Evolutionary conservation across 2,797 vertebrate species (phyloP), one percentile per base, ranked within the genome.

Genomic region (Myiothlypis chrysogaster): DNA sequence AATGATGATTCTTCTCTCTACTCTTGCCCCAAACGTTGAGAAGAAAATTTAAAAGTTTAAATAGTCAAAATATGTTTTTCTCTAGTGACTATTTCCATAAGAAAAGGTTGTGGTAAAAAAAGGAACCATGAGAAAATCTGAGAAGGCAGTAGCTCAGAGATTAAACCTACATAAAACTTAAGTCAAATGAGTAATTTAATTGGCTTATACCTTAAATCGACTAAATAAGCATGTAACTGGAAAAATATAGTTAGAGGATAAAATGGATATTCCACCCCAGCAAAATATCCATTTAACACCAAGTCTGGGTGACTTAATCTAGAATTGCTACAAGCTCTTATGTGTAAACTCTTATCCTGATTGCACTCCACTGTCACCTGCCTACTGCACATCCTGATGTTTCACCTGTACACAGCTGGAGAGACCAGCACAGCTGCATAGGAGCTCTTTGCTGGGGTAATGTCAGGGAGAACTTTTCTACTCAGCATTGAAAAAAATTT

Each of bases 401-500:
- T 77, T 52, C 53, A 81, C 37, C 24, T 60, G 10, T 8, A 23
- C 53, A 8, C 3, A 2, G 16, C 1, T 2, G 32, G 53, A 80
- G 46, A 78, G 13, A 65, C 14, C 35, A 63, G 30, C 32, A 17
- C 0, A n/a, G 30, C 19, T 57, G 22, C 0, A 0, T 8, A 14
- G 35, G 34, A 78, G n/a, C 18, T 41, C 19, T 79, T 69, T 37
- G 10, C n/a, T 72, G 23, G 4, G 2, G 3, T n/a, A 53, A 37
- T 6, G 2, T 25, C 41, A 76, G 34, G 32, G 8, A 72, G 14
- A 34, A 13, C 21, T 57, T 72, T 59, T 73, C n/a, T 56, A 19
- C 19, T 71, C 30, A 64, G 7, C 65, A 47, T 0, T 39, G 6
- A 59, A 73, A 25, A 3, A 35, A 63, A 16, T 44, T 17, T 64